Evolutionary conservation across 2,797 vertebrate genomes (phyloP).

Genomic region (Trematomus bernacchii): DNA sequence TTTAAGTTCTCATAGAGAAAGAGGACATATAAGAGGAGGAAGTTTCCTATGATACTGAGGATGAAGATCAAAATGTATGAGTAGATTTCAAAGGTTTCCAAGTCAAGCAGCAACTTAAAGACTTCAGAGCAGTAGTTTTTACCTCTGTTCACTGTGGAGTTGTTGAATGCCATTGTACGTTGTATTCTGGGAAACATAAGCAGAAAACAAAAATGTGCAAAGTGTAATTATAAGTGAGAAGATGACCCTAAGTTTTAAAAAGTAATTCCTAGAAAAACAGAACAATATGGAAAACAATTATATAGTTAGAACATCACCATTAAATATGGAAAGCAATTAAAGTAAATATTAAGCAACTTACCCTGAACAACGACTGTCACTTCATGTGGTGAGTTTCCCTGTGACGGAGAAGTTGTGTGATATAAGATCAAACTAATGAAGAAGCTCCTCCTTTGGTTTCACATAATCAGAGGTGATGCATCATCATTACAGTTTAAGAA

Average conservation of each 20-base stretch:
- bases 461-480: too few relatives aligned
- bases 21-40: constrained; percentile 69
- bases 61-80: constrained; percentile 68
- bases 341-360: constrained; percentile 12
- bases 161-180: constrained; percentile 7
- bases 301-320: neutral
- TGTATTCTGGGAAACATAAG: constrained; percentile 25
- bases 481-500: too few relatives aligned
- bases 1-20: constrained; percentile 61
- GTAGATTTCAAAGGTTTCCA: constrained; percentile 12
- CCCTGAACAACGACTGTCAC: neutral
- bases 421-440: too few relatives aligned
- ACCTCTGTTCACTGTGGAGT: too few relatives aligned
- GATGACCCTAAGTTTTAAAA: too few relatives aligned
- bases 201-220: too few relatives aligned
- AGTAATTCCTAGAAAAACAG: neutral
- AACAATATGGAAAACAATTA: neutral
- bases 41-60: constrained; percentile 73
- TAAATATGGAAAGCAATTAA: neutral
- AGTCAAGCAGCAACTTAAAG: neutral
- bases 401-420: neutral
- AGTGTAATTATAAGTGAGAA: too few relatives aligned
- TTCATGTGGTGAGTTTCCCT: neutral
- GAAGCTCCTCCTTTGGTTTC: too few relatives aligned
- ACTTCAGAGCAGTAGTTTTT: fast-evolving